Conservation (phyloP, 30 jellyfish, hydroid and myxozoan genomes). For the Aurelia aurita region DNA sequence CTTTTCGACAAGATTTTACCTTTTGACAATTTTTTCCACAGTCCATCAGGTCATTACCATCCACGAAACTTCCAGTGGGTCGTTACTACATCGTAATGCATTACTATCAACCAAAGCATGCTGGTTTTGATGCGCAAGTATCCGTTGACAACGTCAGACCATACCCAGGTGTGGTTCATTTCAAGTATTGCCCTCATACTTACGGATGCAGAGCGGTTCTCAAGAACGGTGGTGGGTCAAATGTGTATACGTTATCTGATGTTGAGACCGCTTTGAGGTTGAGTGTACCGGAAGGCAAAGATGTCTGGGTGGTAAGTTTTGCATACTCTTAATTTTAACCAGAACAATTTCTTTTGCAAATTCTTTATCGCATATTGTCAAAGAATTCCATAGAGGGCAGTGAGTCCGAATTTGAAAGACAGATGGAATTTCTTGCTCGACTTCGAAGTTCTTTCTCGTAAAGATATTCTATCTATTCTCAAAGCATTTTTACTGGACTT, state of each 20-base stretch:
- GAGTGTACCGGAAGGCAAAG: constrained; percentile 74
- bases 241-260: constrained; percentile 55
- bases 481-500: too few species aligned
- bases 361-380: too few species aligned
- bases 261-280: constrained; percentile 52
- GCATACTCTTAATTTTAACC: neutral
- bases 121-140: constrained; percentile 64
- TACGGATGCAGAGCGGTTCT: constrained; percentile 89
- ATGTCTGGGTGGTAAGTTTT: constrained; percentile 95
- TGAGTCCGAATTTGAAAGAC: too few species aligned
- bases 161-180: constrained; percentile 71
- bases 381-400: too few species aligned
- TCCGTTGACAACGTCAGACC: constrained; percentile 67
- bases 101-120: constrained; percentile 90
- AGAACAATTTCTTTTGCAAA: neutral
- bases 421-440: too few species aligned
- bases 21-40: neutral
- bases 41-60: constrained; percentile 55
- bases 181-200: constrained; percentile 88
- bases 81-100: constrained; percentile 85
- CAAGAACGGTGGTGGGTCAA: constrained; percentile 65
- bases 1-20: too few species aligned
- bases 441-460: too few species aligned
- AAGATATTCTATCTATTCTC: too few species aligned
- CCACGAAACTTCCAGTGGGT: constrained; percentile 74